Percentiles rank a stretch among this genome's conserved stretches.
Evolutionary conservation across 2,888 invertebrate genomes (phyloP).

Genomic region (Agelastica alni): DNA sequence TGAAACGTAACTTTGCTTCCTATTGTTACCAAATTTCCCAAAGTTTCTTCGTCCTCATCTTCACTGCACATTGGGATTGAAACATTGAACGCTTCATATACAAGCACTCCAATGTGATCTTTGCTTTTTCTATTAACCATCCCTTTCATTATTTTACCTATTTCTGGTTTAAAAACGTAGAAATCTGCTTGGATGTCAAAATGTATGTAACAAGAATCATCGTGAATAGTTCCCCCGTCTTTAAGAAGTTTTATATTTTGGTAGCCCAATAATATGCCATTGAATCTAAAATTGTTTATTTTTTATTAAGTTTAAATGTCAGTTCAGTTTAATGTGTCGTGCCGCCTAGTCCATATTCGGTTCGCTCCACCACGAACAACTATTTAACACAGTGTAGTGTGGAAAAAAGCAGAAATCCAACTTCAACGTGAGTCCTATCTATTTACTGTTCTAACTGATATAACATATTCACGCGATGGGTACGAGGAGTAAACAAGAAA

Average conservation of each 20-base stretch:
- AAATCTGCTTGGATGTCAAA: constrained; percentile 71
- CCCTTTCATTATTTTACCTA: constrained; percentile 66
- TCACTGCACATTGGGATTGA: constrained; percentile 64
- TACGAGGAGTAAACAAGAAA: no score
- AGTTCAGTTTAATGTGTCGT: constrained; percentile 64
- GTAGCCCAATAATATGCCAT: constrained; percentile 70
- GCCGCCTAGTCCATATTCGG: no score
- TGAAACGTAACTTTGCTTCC: constrained; percentile 66
- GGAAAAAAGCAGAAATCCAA: no score
- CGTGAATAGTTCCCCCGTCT: constrained; percentile 63
- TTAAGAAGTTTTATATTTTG: constrained; percentile 66
- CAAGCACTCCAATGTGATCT: constrained; percentile 70
- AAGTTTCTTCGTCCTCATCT: constrained; percentile 60
- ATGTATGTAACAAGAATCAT: constrained; percentile 68
- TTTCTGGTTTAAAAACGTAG: constrained; percentile 68
- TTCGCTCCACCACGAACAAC: no score
- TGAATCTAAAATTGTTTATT: constrained; percentile 67
- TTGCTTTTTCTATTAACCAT: constrained; percentile 69
- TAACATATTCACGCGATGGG: no score
- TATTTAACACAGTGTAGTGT: no score
- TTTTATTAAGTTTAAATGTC: no score
- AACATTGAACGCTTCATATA: constrained; percentile 73
- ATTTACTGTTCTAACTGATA: no score
- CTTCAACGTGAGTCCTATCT: no score
- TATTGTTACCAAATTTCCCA: constrained; percentile 61